Percentiles rank a stretch among this genome's conserved stretches.
Conservation (phyloP, 2,888 invertebrate genomes). For the Abscondita cerata region DNA sequence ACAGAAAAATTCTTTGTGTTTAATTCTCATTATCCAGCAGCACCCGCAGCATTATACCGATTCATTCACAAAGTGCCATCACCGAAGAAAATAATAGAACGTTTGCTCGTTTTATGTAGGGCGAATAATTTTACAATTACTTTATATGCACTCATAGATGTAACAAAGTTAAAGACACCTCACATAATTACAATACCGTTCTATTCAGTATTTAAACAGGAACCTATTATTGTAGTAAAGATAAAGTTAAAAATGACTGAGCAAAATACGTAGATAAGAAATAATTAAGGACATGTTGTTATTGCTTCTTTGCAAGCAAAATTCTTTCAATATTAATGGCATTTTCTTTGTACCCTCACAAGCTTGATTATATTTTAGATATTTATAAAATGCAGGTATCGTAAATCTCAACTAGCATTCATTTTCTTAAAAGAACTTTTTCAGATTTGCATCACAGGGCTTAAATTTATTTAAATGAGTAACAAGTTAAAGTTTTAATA, state of each 20-base stretch:
- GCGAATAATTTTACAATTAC: too few species aligned
- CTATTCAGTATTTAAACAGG: too few species aligned
- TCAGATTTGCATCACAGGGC: conserved; percentile 33
- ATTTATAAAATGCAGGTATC: conserved; percentile 34
- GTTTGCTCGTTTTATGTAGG: too few species aligned
- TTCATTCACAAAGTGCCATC: too few species aligned
- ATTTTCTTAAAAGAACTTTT: conserved; percentile 29
- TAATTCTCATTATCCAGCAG: too few species aligned
- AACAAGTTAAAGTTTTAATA: conserved; percentile 37
- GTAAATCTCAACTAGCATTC: conserved; percentile 31
- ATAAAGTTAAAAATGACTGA: neutral
- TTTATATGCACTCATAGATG: too few species aligned
- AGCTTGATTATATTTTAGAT: conserved; percentile 32
- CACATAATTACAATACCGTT: too few species aligned
- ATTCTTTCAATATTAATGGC: neutral
- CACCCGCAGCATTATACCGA: too few species aligned
- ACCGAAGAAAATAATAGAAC: too few species aligned
- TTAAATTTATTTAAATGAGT: conserved; percentile 39
- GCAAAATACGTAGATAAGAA: neutral
- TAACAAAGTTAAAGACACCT: too few species aligned
- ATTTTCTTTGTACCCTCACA: conserved; percentile 14
- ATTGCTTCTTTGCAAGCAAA: neutral
- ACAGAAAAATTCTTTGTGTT: too few species aligned
- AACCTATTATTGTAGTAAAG: neutral
- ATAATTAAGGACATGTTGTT: neutral